Base-by-base conservation (phyloP, 2,888 invertebrate species). In the Pristionchus japonicus region DNA sequence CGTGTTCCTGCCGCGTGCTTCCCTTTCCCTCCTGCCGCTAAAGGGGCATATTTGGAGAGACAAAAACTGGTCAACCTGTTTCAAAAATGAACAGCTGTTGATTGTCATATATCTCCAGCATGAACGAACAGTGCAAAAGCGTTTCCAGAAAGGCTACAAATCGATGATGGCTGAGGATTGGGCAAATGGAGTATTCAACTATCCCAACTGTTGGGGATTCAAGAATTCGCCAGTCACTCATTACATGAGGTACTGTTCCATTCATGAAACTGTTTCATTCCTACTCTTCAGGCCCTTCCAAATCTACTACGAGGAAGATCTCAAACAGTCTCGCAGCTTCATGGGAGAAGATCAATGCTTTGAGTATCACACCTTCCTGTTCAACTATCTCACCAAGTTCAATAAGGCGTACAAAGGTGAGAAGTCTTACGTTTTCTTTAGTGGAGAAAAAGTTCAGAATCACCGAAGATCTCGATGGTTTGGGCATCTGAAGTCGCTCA, bases 401-500 rank as follows among this genome's bases (percentile, higher is more conserved):
- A 88, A 85, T 9, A 57, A 74, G n/a, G 85, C 85, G 2, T 88
- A 88, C 57, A n/a, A 31, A 88, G 61, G 88, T 85, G n/a, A 27
- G 49, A 4, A n/a, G 20, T 7, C n/a, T n/a, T n/a, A n/a, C n/a
- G n/a, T n/a, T n/a, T n/a, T n/a, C n/a, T n/a, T n/a, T n/a, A n/a
- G n/a, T n/a, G 37, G 2, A 20, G 37, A 82, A 82, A 17, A 1
- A 49, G 0, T 74, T 37, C 34, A 84, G 83, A 91, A 47, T 86
- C 89, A 13, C 89, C 89, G 34, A 93, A 92, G 74, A 91, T 92
- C 86, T 89, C 90, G 13, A 89, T 92, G 88, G 47, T 90, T 0
- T 93, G 93, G 93, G 90, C 89, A 4, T 90, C 90, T 11, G 88
- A 89, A 20, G 64, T 92, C 27, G 91, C 91, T 40, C 93, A 93